Conservation (phyloP, 2,888 invertebrate genomes). For the Polylopha cassiicola region DNA sequence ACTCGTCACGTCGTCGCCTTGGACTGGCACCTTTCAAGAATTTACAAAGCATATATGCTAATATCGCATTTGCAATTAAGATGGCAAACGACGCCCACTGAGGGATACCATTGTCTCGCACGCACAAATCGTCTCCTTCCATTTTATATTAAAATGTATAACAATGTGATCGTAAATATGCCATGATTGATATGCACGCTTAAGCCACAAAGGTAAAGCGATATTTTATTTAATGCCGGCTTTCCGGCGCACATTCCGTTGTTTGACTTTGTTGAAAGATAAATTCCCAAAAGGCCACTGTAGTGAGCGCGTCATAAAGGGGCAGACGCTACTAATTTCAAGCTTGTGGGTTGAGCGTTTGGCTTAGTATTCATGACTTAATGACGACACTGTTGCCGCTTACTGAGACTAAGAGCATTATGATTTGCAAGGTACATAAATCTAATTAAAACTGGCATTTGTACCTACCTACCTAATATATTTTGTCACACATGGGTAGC, state of each 20-base stretch:
- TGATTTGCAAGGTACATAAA: too few species aligned
- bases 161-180: slow-evolving; percentile 14
- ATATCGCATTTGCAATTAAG: slow-evolving; percentile 72
- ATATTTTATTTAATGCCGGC: slow-evolving; percentile 18
- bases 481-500: too few species aligned
- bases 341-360: slow-evolving; percentile 6
- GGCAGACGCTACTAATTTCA: slow-evolving; percentile 11
- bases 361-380: slow-evolving; percentile 10
- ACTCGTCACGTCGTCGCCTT: slow-evolving; percentile 57
- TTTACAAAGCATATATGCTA: slow-evolving; percentile 72
- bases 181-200: slow-evolving; percentile 13
- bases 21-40: slow-evolving; percentile 60
- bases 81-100: slow-evolving; percentile 57
- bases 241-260: slow-evolving; percentile 11
- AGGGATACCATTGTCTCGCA: slow-evolving; percentile 65
- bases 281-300: slow-evolving; percentile 17
- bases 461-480: too few species aligned
- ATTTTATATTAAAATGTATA: slow-evolving; percentile 29
- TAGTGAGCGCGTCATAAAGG: slow-evolving; percentile 5
- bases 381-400: too few species aligned
- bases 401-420: too few species aligned
- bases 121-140: slow-evolving; percentile 43
- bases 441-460: too few species aligned
- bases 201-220: slow-evolving; percentile 12
- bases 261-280: slow-evolving; percentile 18